These are phyloP conservation scores for Toxotes jaculatrix DNA, from an alignment of 2,113 vertebrate genomes.

Conservation along the genomic window DNA sequence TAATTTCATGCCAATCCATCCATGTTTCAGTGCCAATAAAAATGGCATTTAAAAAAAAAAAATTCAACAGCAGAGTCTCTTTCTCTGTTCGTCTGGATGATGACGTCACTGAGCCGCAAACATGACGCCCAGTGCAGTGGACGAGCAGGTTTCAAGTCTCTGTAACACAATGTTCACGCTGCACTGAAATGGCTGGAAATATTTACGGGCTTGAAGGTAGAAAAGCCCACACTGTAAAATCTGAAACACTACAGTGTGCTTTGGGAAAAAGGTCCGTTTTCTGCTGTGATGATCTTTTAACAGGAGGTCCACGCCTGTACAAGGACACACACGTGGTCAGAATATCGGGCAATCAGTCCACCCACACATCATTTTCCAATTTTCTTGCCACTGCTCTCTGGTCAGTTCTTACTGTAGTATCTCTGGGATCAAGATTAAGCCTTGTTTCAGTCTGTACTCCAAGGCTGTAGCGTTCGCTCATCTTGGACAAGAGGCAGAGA, in stretches of 20 bases:
- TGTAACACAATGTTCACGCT: background rate
- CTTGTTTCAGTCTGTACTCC: slow-evolving; percentile 3
- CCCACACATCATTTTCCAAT: background rate
- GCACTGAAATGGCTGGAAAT: background rate
- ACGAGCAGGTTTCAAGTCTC: too few species aligned
- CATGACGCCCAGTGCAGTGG: too few species aligned
- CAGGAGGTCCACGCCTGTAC: background rate
- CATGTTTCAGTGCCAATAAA: too few species aligned
- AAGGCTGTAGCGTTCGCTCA: slow-evolving; percentile 33
- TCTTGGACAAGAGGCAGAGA: slow-evolving; percentile 43
- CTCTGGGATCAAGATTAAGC: slow-evolving; percentile 30
- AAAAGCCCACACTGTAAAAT: background rate
- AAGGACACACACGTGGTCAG: background rate
- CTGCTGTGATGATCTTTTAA: background rate
- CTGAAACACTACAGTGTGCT: background rate
- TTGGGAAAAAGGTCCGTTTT: background rate
- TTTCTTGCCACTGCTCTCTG: slow-evolving; percentile 5
- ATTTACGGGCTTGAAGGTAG: background rate
- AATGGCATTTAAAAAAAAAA: too few species aligned
- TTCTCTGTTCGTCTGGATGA: too few species aligned
- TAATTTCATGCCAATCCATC: too few species aligned
- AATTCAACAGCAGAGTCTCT: too few species aligned
- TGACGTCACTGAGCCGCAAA: too few species aligned
- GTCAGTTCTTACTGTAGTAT: slow-evolving; percentile 6
- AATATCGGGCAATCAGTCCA: background rate